Evolutionary conservation across 2,888 invertebrate species (phyloP).

Genomic region (Lasioglossum figueresi): DNA sequence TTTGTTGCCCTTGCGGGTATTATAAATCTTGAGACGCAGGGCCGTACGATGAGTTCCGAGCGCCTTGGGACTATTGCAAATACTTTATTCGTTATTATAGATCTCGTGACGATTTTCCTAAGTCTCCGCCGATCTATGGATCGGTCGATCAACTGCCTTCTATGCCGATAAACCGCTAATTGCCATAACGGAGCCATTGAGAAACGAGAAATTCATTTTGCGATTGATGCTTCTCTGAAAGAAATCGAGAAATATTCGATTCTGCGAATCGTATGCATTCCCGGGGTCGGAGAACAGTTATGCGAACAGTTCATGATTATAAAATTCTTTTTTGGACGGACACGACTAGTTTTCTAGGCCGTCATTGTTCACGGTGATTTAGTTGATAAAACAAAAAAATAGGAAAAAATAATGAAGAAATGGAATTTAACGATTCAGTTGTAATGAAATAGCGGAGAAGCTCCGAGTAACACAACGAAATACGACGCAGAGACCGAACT

Average conservation of each 20-base stretch:
- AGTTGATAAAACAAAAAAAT: background rate
- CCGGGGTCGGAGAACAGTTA: background rate
- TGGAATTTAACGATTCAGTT: background rate
- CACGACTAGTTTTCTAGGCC: conserved; percentile 25
- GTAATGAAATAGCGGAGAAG: background rate
- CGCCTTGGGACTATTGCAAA: conserved; percentile 32
- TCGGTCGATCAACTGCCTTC: conserved; percentile 12
- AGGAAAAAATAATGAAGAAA: background rate
- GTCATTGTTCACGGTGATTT: background rate
- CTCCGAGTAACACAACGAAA: conserved; percentile 39
- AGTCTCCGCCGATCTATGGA: conserved; percentile 1
- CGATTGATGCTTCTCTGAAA: background rate
- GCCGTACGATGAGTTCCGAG: background rate
- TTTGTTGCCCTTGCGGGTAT: background rate
- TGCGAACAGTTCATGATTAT: background rate
- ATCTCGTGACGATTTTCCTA: conserved; percentile 13
- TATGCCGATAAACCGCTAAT: conserved; percentile 18
- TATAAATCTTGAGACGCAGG: background rate
- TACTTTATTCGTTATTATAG: conserved; percentile 19
- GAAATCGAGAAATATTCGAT: background rate
- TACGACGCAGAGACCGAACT: background rate
- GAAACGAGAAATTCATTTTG: conserved; percentile 6
- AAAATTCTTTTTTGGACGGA: conserved; percentile 19
- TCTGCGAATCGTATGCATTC: conserved; percentile 3
- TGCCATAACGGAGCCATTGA: conserved; percentile 11